Percentiles rank a stretch among this genome's conserved stretches.
These are phyloP conservation scores for Limonius californicus DNA, from an alignment of 1,140 invertebrate species.

Conservation along the genomic window DNA sequence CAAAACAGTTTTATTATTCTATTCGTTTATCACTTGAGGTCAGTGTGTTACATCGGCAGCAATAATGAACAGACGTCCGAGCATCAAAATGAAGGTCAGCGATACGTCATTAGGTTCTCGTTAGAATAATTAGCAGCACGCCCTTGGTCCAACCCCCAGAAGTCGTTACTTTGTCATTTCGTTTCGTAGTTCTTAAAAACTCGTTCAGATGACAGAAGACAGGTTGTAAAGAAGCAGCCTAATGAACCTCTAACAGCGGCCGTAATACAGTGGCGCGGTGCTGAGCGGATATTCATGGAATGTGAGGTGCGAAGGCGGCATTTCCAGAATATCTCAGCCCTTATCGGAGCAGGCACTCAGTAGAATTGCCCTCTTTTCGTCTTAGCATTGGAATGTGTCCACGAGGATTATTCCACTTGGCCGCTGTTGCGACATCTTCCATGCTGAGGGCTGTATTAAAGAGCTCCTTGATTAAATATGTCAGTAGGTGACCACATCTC, in stretches of 20 bases:
- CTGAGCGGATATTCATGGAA: slow-evolving; percentile 7
- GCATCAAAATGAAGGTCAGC: too few relatives aligned
- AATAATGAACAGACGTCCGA: too few relatives aligned
- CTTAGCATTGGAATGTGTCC: neutral
- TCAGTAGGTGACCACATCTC: slow-evolving; percentile 9
- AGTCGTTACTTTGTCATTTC: too few relatives aligned
- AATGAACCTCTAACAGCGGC: slow-evolving; percentile 9
- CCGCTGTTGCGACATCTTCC: slow-evolving; percentile 1
- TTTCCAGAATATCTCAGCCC: slow-evolving; percentile 12
- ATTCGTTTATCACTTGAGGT: too few relatives aligned
- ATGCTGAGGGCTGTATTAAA: slow-evolving; percentile 1
- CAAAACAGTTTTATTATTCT: too few relatives aligned
- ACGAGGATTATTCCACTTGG: neutral
- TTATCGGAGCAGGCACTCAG: slow-evolving; percentile 7
- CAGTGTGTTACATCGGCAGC: too few relatives aligned
- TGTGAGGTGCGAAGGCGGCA: slow-evolving; percentile 9
- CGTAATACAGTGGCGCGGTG: slow-evolving; percentile 10
- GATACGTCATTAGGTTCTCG: too few relatives aligned
- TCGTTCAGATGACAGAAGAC: neutral
- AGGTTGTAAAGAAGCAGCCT: slow-evolving; percentile 2
- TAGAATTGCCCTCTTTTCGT: neutral
- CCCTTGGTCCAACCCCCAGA: too few relatives aligned
- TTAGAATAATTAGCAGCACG: too few relatives aligned
- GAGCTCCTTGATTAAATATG: slow-evolving; percentile 12
- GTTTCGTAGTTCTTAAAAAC: too few relatives aligned